These are phyloP conservation scores for Prinia subflava DNA, from an alignment of 2,113 vertebrate species.

Conservation along the genomic window DNA sequence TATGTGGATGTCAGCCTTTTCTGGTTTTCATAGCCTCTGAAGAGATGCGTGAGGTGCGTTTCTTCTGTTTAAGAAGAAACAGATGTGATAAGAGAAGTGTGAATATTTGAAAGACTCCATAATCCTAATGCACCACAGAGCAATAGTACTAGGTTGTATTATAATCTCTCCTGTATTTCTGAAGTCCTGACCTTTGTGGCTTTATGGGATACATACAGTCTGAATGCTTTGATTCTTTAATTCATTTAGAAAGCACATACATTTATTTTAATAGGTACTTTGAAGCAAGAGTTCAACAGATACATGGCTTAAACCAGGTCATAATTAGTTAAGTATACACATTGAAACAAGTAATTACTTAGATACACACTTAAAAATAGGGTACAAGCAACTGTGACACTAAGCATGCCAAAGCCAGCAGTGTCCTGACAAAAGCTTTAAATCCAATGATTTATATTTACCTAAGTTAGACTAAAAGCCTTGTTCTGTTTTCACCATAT, in stretches of 20 bases:
- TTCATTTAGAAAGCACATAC: neutral
- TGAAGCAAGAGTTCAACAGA: neutral
- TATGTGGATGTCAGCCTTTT: neutral
- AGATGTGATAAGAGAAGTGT: neutral
- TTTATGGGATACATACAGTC: neutral
- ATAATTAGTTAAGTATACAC: neutral
- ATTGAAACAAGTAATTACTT: neutral
- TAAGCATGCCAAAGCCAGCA: neutral
- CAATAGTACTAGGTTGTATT: neutral
- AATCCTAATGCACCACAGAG: neutral
- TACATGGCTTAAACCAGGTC: neutral
- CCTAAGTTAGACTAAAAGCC: neutral
- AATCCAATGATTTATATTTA: neutral
- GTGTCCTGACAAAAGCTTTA: neutral
- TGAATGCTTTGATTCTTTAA: neutral
- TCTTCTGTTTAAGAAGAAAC: no score
- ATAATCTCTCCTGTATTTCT: neutral
- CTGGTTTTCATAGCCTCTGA: neutral
- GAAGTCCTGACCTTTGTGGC: neutral
- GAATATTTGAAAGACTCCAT: neutral
- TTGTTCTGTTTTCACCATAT: neutral
- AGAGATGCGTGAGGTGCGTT: neutral
- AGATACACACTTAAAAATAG: neutral
- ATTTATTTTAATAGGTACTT: neutral
- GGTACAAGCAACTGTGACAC: neutral